Evolutionary conservation across 2,113 vertebrate species (phyloP), one percentile per base, ranked within the genome.

Genomic region (Forbesichthys papilliferus): DNA sequence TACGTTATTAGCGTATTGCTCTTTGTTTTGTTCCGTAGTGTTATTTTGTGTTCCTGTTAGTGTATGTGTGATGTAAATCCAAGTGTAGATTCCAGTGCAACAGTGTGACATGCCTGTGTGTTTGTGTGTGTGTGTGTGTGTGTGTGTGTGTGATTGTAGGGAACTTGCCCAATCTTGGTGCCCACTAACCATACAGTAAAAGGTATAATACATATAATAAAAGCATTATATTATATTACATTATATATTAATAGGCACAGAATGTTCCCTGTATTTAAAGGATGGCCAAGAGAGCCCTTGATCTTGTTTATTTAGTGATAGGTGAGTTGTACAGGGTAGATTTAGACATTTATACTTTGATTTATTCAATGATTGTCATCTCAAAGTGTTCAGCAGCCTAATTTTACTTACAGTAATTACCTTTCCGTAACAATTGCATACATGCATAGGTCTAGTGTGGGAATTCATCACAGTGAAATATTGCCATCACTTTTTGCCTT

Each of bases 391-490:
- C 16, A 60, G 82, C 61, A 49, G 36, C 61, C 42, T 5, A 65
- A 46, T 14, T 67, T 36, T 12, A 34, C 27, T 27, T 27, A 2
- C 27, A 27, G 27, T 27, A 27, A 27, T 27, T 27, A n/a, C 60
- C n/a, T 34, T 66, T 16, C 33, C 57, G 75, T 75, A 56, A 60
- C 42, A 34, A 33, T 64, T 48, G 7, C 27, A 27, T 27, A 27
- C 27, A 27, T 6, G 5, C 16, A n/a, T 12, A 16, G 1, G 6
- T 83, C 77, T 81, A 83, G 8, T 56, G 64, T n/a, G 47, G 55
- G 72, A 48, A 81, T 82, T 69, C 8, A 73, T 73, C 75, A 78
- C 33, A 54, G 1, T 84, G 67, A 86, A 75, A 69, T 74, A 71
- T 82, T 57, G 46, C 49, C 33, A 47, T 6, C 48, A 34, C 55